Evolutionary conservation across 2,888 invertebrate genomes (phyloP), one percentile per base, ranked within the genome.

Genomic region (Maniola hyperantus): DNA sequence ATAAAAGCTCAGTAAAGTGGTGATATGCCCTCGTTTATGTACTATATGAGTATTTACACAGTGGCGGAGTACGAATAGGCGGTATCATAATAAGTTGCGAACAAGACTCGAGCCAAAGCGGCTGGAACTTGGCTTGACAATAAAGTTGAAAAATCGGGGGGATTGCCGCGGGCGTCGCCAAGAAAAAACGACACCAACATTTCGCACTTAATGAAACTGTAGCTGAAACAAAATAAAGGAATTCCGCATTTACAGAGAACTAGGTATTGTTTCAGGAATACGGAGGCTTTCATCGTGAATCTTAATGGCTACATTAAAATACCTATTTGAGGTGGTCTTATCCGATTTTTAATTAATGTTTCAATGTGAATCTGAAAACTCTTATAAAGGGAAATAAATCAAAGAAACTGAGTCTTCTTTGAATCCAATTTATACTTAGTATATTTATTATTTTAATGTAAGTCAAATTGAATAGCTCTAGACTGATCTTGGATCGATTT

Each of bases 131-230:
- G 80, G 83, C 82, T 79, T 80, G 71, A 87, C 85, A 90, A 89
- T 89, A 87, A 88, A 88, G 85, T 89, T 90, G 88, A 90, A 89
- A 89, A 89, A 89, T 90, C 85, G 89, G 77, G 80, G 79, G 86
- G 87, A 85, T 87, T 87, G 84, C 83, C 80, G 80, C 84, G 82
- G 83, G 85, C 84, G 83, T 80, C 83, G 85, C 83, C 79, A 79
- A 80, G 81, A 84, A 88, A 87, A 89, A 89, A 87, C 85, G 84
- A 85, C 83, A 82, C 84, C 78, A 79, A 85, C 90, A 88, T 86
- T 86, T 90, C 86, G 88, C 90, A 91, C 90, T 88, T 91, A 91
- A 91, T 91, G 89, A 91, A 91, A 90, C 89, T 87, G 90, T 89
- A 81, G 83, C 85, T 77, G 84, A 85, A 89, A 88, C 83, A 86